Evolutionary conservation across 2,113 vertebrate genomes (phyloP), one percentile per base, ranked within the genome.

Genomic region (Sitta europaea): DNA sequence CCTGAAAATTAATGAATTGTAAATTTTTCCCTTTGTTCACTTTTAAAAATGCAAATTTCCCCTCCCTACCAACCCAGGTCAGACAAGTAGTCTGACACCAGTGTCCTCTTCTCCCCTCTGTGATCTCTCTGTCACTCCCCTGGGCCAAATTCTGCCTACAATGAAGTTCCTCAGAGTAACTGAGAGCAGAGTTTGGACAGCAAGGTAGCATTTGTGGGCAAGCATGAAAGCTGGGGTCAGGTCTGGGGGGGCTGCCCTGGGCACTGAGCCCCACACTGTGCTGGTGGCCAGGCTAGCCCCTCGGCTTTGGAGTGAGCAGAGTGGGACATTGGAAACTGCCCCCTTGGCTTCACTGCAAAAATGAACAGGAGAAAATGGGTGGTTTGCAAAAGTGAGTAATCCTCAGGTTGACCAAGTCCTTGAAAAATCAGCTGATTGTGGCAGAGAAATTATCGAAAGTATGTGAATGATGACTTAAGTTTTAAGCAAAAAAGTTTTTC

Each of bases 401-500:
- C 35, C 75, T 86, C 89, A 94, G 57, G 85, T 90, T 92, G 91
- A 92, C 35, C n/a, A 71, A 66, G 70, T 89, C 77, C 77, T 94
- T 92, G 86, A 95, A 96, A 86, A 94, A 59, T 4, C 90, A 94
- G 57, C 71, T 59, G 57, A 70, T 87, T 75, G 73, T 65, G 88
- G 83, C 45, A 92, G 42, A 73, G 54, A 85, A 92, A 82, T 92
- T 88, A 79, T 15, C 86, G 58, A 40, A 95, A 93, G 24, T 78
- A 68, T 90, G 87, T 94, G 93, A 96, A 95, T 31, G 88, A 77
- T 94, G 55, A 79, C 67, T 50, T 68, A 77, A 83, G 40, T 88
- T 95, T 94, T 71, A 86, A 97, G 71, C 42, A 55, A 92, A 72
- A 73, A 43, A 55, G 31, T 43, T 92, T 94, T 95, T 83, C 67